Evolutionary conservation across 1,140 invertebrate genomes (phyloP), one percentile per base, ranked within the genome.

Genomic region (Pomacea maculata): DNA sequence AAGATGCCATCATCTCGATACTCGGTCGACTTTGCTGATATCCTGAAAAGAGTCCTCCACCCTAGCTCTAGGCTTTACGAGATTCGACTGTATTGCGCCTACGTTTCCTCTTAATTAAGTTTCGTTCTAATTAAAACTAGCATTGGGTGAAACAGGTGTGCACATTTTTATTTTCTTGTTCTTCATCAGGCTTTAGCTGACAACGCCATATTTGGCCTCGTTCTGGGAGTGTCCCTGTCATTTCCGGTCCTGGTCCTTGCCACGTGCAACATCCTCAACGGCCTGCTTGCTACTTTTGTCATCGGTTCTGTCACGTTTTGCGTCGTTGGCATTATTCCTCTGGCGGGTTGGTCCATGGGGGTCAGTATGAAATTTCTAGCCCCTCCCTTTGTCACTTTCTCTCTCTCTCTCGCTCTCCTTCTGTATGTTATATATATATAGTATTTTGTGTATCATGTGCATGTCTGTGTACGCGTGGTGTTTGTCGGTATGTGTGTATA

Each of bases 261-360:
- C 45, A 89, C 88, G 21, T 63, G 78, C 52, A 89, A 89, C 75
- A 45, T 89, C 75, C 82, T 88, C 78, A 82, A 85, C 34, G 86
- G 87, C 11, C 76, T 83, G 52, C 75, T 89, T 25, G 88, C 88
- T 52, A 87, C 88, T 0, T 68, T 86, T 12, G 79, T 84, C 65
- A 89, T 89, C 78, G 75, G 78, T 63, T 84, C 82, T 64, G 84
- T 85, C 45, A 86, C 85, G 21, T 74, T 84, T 14, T 84, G 75
- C 72, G 84, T 88, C 45, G 75, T 86, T 15, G 87, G 83, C 17
- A 78, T 87, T 45, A 85, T 88, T 55, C 84, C 86, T 29, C 63
- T 87, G 54, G 86, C 80, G 4, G 87, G 86, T 15, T 87, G 84
- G 84, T 85, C 85, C 79, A 78, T 88, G 10, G 86, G 85, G 71